These are phyloP conservation scores for Unio pictorum DNA, from an alignment of 2,888 invertebrate species.

Conservation along the genomic window DNA sequence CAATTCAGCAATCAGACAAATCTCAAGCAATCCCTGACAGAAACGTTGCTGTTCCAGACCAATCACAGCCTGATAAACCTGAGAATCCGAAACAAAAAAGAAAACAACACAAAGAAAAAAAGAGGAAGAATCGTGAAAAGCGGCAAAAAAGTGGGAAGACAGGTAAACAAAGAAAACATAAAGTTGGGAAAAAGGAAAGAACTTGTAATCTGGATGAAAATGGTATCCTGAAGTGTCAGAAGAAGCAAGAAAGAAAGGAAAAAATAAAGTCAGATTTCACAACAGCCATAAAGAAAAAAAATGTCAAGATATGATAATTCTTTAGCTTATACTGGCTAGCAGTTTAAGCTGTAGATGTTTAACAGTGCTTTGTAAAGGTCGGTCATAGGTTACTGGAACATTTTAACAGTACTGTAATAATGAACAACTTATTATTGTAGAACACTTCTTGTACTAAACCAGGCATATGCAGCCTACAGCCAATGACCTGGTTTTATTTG, in stretches of 20 bases:
- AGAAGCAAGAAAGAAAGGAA: constrained; percentile 20
- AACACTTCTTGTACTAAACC: no score
- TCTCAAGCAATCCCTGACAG: not conserved
- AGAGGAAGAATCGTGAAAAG: constrained; percentile 15
- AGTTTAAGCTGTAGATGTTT: no score
- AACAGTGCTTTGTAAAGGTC: no score
- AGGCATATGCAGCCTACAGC: no score
- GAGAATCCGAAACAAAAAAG: constrained; percentile 17
- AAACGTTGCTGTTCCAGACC: not conserved
- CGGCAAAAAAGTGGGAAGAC: constrained; percentile 13
- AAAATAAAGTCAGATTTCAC: no score
- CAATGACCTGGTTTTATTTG: no score
- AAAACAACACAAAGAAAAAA: constrained; percentile 13
- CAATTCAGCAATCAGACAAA: not conserved
- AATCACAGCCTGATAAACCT: constrained; percentile 13
- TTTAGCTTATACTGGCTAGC: no score
- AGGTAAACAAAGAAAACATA: constrained; percentile 28
- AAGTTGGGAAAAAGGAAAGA: constrained; percentile 27
- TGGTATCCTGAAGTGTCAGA: constrained; percentile 17
- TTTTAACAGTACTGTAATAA: no score
- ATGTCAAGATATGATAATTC: no score
- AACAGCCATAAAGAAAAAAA: no score
- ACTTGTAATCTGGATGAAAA: constrained; percentile 15
- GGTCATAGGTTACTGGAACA: no score
- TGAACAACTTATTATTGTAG: no score